Evolutionary conservation across 2,888 invertebrate species (phyloP).

Genomic region (Lithophane leautieri): DNA sequence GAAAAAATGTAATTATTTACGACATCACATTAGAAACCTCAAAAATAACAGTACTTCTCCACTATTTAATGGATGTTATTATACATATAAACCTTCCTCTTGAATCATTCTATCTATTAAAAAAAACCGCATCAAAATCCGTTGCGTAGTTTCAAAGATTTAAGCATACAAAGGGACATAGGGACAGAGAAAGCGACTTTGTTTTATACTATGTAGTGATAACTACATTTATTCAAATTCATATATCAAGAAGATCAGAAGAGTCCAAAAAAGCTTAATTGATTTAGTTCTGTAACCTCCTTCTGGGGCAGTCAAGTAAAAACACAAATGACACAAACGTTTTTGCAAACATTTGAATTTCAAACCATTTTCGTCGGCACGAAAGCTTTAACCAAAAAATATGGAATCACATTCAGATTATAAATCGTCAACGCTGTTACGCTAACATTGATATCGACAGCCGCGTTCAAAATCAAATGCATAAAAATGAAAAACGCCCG

Average conservation of each 20-base stretch:
- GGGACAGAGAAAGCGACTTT: too few species aligned
- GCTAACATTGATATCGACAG: conserved; percentile 44
- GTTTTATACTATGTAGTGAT: too few species aligned
- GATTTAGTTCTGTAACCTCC: not conserved
- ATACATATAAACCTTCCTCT: too few species aligned
- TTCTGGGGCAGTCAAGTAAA: too few species aligned
- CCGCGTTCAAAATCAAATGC: conserved; percentile 27
- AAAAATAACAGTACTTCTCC: too few species aligned
- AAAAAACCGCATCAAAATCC: too few species aligned
- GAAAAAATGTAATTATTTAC: too few species aligned
- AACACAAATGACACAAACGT: conserved; percentile 14
- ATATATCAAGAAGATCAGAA: conserved; percentile 6
- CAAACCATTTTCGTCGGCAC: conserved; percentile 7
- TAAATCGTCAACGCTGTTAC: conserved; percentile 39
- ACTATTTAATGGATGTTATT: too few species aligned
- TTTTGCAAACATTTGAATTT: conserved; percentile 17
- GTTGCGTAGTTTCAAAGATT: too few species aligned
- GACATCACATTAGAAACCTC: too few species aligned
- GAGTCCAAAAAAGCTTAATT: not conserved
- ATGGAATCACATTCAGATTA: conserved; percentile 40
- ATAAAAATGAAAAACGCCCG: conserved; percentile 36
- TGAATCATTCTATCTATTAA: too few species aligned
- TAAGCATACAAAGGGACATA: too few species aligned
- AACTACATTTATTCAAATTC: not conserved
- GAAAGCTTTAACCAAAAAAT: conserved; percentile 34